Evolutionary conservation across 2,797 vertebrate genomes (phyloP).

Genomic region (Sebastiscus tertius): DNA sequence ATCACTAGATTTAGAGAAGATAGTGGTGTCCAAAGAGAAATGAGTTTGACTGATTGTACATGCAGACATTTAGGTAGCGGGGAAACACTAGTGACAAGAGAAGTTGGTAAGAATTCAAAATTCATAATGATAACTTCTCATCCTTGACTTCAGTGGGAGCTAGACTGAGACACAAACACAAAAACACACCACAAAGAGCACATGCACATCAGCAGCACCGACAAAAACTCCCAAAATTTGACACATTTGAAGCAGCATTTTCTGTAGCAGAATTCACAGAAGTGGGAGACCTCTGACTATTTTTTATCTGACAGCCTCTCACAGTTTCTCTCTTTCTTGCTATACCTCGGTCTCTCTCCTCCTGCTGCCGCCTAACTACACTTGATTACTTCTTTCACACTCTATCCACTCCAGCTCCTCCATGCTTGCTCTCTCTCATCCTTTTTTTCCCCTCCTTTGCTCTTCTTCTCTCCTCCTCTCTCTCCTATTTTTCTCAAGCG

Average conservation of each 20-base stretch:
- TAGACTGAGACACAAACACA: slow-evolving; percentile 1
- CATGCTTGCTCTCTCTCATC: slow-evolving; percentile 24
- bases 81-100: slow-evolving; percentile 6
- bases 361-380: slow-evolving; percentile 32
- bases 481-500: slow-evolving; percentile 48
- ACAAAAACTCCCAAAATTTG: slow-evolving; percentile 32
- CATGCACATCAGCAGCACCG: slow-evolving; percentile 10
- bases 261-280: slow-evolving; percentile 39
- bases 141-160: slow-evolving; percentile 39
- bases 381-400: slow-evolving; percentile 60
- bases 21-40: slow-evolving; percentile 8
- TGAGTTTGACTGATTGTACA: not conserved
- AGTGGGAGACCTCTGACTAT: slow-evolving; percentile 35
- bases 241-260: slow-evolving; percentile 45
- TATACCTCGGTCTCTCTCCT: slow-evolving; percentile 21
- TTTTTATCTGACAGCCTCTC: slow-evolving; percentile 43
- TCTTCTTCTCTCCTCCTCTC: slow-evolving; percentile 24
- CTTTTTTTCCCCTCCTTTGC: slow-evolving; percentile 9
- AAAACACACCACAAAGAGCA: slow-evolving; percentile 12
- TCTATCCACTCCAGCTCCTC: slow-evolving; percentile 45
- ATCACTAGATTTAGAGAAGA: slow-evolving; percentile 7
- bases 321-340: slow-evolving; percentile 1
- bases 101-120: slow-evolving; percentile 19
- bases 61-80: not conserved
- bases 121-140: slow-evolving; percentile 26